Conservation (phyloP, 2,113 vertebrate species). For the Hydrochoerus hydrochaeris region DNA sequence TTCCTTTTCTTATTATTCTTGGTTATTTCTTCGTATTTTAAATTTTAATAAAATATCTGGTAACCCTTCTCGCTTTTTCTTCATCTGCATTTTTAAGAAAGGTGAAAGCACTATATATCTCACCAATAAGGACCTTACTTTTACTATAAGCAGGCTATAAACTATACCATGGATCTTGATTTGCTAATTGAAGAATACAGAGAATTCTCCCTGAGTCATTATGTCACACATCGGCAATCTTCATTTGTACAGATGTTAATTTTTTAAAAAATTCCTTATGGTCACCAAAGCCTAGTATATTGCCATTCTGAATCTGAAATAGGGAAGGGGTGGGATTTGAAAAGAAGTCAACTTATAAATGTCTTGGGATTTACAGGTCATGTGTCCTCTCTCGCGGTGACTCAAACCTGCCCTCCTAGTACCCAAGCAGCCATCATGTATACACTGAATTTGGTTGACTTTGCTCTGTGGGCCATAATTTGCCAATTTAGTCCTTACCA, state of each 20-base stretch:
- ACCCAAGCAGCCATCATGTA: background rate
- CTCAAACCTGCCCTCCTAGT: background rate
- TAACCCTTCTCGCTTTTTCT: background rate
- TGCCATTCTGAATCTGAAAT: background rate
- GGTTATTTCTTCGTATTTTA: background rate
- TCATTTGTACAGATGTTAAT: background rate
- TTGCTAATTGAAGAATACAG: background rate
- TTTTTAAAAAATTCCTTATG: background rate
- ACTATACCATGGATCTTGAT: background rate
- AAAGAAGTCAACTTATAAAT: background rate
- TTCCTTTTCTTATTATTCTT: background rate
- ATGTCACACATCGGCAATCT: background rate
- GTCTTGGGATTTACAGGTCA: background rate
- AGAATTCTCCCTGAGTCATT: background rate
- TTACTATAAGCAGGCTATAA: background rate
- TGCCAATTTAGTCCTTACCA: background rate
- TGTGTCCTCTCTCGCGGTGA: background rate
- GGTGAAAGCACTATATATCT: background rate
- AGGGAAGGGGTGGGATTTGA: rapidly evolving
- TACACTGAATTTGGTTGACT: background rate
- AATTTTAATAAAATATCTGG: background rate
- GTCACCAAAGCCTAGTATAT: background rate
- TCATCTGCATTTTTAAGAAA: background rate
- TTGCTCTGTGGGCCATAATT: background rate
- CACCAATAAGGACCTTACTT: background rate